Base-by-base conservation (phyloP, 2,797 vertebrate species). In the Xerus rutilus region DNA sequence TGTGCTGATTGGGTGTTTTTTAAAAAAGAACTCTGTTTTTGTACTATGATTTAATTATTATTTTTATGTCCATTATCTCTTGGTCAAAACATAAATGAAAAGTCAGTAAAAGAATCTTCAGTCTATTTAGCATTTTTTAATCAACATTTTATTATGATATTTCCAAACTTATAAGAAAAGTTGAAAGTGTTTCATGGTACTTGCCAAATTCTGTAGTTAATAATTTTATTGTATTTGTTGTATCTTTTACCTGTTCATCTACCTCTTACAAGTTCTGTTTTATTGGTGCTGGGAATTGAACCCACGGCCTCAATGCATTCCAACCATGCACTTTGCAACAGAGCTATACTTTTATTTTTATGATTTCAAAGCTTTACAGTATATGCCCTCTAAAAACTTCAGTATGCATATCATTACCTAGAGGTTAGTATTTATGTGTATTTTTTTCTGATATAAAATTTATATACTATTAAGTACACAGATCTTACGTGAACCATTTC, bases 21-120 rank as follows among this genome's bases (percentile, higher is more conserved):
- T 59, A 25, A 11, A 28, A 89, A 93, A 89, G 76, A 11, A 43
- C 74, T 93, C 54, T 91, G 1, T 32, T 94, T 96, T 92, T 81
- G 92, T 4, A 86, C 17, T 45, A 5, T 52, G 35, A 57, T 39
- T 78, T 89, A 59, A 52, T 76, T 94, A 35, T 5, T 81, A 18
- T 70, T 87, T 81, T 72, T 47, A 32, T 54, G 28, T 70, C 83
- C 73, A 72, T 91, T 95, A 32, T 87, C 4, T 81, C 25, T 83
- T 52, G 21, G 32, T 84, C 21, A 84, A 39, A 92, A 87, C 49
- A 43, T 89, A 89, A 83, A 76, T 81, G 1, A 62, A 88, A 96
- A 86, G 78, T 73, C 8, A 87, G 3, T 95, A 62, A 62, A 78
- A 86, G 72, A 93, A 91, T 78, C 47, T 17, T 59, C 43, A 35